phyloP scores from a whole-genome alignment of 2,113 vertebrate genomes.

The Microcebus jonahi region DNA sequence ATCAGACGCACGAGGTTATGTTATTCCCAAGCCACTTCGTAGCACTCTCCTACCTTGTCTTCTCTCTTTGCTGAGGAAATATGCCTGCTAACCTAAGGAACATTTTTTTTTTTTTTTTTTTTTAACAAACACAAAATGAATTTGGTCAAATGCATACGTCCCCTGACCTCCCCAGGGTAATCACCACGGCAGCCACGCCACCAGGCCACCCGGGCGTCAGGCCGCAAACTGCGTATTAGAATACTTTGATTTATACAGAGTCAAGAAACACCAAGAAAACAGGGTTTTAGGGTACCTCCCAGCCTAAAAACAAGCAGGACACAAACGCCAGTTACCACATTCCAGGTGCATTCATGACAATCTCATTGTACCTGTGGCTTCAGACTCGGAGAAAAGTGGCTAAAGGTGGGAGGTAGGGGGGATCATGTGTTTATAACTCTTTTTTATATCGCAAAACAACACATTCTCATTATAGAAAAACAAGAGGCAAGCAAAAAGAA shows the following conservation, averaged over 20 bases:
- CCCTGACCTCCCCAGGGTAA: neutral
- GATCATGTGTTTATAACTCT: neutral
- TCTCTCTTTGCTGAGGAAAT: neutral
- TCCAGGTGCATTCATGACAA: neutral
- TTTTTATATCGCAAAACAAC: neutral
- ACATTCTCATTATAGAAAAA: neutral
- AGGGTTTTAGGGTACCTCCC: neutral
- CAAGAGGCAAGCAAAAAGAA: neutral
- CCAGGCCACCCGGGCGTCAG: neutral
- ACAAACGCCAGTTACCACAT: too few relatives aligned
- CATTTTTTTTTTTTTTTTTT: neutral
- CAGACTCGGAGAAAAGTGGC: neutral
- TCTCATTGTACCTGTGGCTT: neutral
- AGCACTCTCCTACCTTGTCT: neutral
- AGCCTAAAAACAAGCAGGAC: neutral
- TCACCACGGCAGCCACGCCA: neutral
- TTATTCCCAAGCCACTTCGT: neutral
- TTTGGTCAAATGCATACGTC: neutral
- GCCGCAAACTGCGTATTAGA: neutral
- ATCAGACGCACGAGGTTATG: constrained; percentile 15
- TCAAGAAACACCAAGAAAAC: neutral
- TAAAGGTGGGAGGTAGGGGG: neutral
- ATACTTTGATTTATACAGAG: neutral
- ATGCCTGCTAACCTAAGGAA: neutral
- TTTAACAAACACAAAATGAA: neutral